Evolutionary conservation across 2,797 vertebrate species (phyloP).

Genomic region (Amniataba percoides): DNA sequence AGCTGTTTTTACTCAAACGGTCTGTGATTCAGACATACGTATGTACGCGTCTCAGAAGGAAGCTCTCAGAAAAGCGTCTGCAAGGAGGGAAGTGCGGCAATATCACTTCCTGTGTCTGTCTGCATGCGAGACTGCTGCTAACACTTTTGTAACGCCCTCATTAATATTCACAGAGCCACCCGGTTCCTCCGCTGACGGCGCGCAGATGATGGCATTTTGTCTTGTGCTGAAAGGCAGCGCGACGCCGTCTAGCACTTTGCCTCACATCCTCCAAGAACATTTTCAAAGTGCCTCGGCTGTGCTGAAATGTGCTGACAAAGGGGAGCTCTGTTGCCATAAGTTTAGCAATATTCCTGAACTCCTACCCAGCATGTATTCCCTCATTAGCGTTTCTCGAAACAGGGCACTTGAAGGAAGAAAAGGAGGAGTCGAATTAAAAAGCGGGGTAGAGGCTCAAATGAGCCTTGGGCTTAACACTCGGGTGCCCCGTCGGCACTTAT

Average conservation of each 20-base stretch:
- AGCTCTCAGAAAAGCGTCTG: conserved; percentile 64
- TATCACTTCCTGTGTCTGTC: conserved; percentile 82
- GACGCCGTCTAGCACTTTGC: conserved; percentile 43
- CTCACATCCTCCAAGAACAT: conserved; percentile 43
- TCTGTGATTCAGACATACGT: conserved; percentile 42
- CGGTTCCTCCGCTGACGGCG: conserved; percentile 34
- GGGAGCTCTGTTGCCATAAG: conserved; percentile 42
- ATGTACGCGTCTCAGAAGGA: conserved; percentile 39
- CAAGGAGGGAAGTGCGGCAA: conserved; percentile 77
- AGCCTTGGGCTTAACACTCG: conserved; percentile 62
- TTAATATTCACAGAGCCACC: conserved; percentile 65
- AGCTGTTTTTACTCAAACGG: not conserved
- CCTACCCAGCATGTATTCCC: conserved; percentile 60
- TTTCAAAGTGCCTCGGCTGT: conserved; percentile 43
- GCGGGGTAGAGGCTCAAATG: conserved; percentile 49
- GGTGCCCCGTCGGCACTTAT: conserved; percentile 65
- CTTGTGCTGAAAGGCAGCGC: conserved; percentile 24
- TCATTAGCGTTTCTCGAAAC: conserved; percentile 66
- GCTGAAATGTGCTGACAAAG: conserved; percentile 68
- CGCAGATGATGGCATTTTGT: conserved; percentile 29
- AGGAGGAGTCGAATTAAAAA: conserved; percentile 59
- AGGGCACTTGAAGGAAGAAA: conserved; percentile 25
- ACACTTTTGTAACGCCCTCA: conserved; percentile 61
- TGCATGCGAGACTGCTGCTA: conserved; percentile 72
- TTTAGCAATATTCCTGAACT: conserved; percentile 67